A percentile compares a stretch with the other conserved stretches of the same genome.
Evolutionary conservation across 2,797 vertebrate species (phyloP).

Genomic region (Bufotes viridis): DNA sequence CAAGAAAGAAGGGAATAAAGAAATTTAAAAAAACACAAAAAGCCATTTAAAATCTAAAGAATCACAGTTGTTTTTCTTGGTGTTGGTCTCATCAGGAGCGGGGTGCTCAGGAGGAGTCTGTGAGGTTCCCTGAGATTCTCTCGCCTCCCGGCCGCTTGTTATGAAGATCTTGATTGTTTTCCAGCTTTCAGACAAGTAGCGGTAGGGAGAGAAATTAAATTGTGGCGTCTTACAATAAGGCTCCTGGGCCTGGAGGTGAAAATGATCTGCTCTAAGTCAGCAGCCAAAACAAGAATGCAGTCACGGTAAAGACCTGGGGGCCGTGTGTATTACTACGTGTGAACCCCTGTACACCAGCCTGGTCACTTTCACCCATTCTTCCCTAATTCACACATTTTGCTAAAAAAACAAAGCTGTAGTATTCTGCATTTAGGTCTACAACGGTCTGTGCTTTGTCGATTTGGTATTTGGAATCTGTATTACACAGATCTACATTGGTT

Average conservation of each 20-base stretch:
- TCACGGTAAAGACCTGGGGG: background rate
- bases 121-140: slow-evolving; percentile 19
- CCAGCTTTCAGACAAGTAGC: slow-evolving; percentile 14
- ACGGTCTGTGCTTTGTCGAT: too few species aligned
- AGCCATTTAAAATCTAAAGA: background rate
- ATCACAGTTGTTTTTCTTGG: background rate
- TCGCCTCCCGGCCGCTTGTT: background rate
- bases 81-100: background rate
- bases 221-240: slow-evolving; percentile 23
- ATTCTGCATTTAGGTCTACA: too few species aligned
- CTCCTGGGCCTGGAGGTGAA: background rate
- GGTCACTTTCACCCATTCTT: too few species aligned
- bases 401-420: too few species aligned
- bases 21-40: background rate
- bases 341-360: background rate
- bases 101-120: slow-evolving; percentile 13
- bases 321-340: background rate
- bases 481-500: background rate
- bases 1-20: slow-evolving; percentile 12
- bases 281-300: background rate
- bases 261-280: background rate
- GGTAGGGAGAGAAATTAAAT: slow-evolving; percentile 11
- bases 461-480: too few species aligned
- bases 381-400: too few species aligned
- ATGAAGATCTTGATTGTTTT: slow-evolving; percentile 1